phyloP scores from a whole-genome alignment of 2,113 vertebrate species.

The Zingel zingel region DNA sequence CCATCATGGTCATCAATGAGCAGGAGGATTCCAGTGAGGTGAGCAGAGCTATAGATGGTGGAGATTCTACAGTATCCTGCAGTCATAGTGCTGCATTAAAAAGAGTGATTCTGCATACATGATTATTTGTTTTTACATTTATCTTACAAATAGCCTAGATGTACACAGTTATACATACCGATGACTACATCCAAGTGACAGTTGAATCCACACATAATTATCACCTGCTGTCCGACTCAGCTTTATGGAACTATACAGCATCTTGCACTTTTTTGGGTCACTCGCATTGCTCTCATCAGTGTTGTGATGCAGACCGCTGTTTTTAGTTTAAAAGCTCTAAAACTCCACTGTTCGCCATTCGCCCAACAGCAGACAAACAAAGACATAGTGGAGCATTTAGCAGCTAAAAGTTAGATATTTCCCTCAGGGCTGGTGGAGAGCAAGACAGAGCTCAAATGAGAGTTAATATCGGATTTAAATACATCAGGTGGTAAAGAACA shows the following conservation, averaged over 20 bases:
- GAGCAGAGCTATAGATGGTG: slow-evolving; percentile 47
- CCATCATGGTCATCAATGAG: slow-evolving; percentile 96
- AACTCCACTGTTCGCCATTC: no score
- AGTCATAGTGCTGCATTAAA: no score
- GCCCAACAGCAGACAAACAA: neutral
- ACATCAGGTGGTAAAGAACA: neutral
- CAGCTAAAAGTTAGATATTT: neutral
- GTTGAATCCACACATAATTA: neutral
- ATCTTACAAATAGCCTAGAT: neutral
- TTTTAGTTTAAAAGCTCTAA: neutral
- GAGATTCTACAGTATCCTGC: neutral
- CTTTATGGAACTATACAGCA: neutral
- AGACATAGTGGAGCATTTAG: neutral
- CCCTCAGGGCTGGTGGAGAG: neutral
- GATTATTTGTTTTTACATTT: no score
- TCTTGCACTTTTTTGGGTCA: neutral
- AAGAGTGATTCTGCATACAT: neutral
- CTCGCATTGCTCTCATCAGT: neutral
- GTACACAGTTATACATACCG: neutral
- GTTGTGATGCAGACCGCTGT: neutral
- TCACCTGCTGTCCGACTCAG: neutral
- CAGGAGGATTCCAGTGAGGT: slow-evolving; percentile 99
- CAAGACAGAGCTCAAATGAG: neutral
- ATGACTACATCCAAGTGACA: neutral
- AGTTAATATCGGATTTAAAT: neutral